Evolutionary conservation across 2,888 invertebrate genomes (phyloP).

Genomic region (Chirona hameri): DNA sequence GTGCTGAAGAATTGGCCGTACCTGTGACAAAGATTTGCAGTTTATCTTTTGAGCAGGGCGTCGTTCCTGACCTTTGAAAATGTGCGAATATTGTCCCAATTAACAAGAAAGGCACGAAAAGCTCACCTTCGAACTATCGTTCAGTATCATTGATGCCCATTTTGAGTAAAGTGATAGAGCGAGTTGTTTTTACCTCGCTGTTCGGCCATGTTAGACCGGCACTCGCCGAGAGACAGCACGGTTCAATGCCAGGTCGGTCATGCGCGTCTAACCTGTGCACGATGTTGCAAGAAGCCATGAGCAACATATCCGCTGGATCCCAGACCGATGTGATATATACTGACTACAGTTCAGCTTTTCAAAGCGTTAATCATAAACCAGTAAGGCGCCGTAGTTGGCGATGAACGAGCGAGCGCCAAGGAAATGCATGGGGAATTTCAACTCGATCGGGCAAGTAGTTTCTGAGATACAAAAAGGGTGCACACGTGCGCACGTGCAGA

Average conservation of each 20-base stretch:
- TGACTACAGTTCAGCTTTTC: neutral
- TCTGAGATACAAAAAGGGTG: too few species aligned
- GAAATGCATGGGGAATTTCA: too few species aligned
- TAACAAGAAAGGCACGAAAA: neutral
- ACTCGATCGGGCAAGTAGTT: too few species aligned
- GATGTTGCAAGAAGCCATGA: neutral
- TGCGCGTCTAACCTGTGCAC: neutral
- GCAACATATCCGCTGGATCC: neutral
- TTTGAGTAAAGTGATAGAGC: neutral
- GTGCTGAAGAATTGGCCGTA: neutral
- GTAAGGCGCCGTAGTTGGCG: too few species aligned
- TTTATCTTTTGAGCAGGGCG: neutral
- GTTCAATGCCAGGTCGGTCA: neutral
- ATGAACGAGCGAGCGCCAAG: too few species aligned
- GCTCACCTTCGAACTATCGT: neutral
- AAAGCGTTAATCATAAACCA: neutral
- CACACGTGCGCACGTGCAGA: too few species aligned
- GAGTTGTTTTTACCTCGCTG: neutral
- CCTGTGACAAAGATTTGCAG: neutral
- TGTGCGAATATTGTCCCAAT: neutral
- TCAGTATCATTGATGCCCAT: neutral
- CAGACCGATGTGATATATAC: neutral
- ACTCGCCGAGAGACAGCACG: neutral
- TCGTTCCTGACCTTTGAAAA: neutral
- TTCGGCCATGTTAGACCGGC: neutral